A percentile compares a stretch with the other conserved stretches of the same genome.
phyloP scores from a whole-genome alignment of 2,888 invertebrate genomes.

The Malthinus seriepunctatus region DNA sequence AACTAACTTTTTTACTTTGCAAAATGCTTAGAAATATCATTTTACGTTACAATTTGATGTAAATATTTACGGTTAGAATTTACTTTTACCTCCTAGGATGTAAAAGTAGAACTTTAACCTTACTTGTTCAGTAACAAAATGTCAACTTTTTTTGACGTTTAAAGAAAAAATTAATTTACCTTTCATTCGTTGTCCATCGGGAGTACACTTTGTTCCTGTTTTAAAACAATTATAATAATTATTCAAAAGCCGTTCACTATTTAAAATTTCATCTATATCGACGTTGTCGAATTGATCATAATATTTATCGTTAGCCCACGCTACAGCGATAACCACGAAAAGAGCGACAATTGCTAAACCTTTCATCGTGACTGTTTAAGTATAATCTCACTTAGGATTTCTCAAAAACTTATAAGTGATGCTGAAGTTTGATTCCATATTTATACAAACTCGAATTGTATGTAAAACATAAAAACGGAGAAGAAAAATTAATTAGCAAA shows the following conservation, averaged over 20 bases:
- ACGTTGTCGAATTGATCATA: constrained; percentile 67
- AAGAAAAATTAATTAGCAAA: neutral
- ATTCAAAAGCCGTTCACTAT: constrained; percentile 64
- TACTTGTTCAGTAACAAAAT: too few relatives aligned
- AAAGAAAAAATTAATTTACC: constrained; percentile 58
- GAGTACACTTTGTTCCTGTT: constrained; percentile 66
- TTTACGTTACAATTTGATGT: too few relatives aligned
- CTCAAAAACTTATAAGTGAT: neutral
- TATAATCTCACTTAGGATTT: too few relatives aligned
- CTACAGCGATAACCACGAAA: constrained; percentile 20
- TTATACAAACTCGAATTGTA: neutral
- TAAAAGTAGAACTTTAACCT: too few relatives aligned
- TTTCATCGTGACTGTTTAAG: constrained; percentile 28
- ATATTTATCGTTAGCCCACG: constrained; percentile 51
- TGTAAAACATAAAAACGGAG: neutral
- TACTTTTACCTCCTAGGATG: too few relatives aligned
- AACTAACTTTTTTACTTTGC: too few relatives aligned
- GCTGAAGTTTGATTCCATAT: neutral
- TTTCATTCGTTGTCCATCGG: constrained; percentile 73
- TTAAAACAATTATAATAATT: constrained; percentile 57
- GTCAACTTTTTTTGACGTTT: too few relatives aligned
- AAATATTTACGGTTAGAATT: too few relatives aligned
- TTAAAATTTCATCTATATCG: constrained; percentile 67
- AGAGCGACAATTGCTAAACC: constrained; percentile 30
- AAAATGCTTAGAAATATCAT: too few relatives aligned